phyloP scores from a whole-genome alignment of 2,888 invertebrate genomes.

The Candidula unifasciata region DNA sequence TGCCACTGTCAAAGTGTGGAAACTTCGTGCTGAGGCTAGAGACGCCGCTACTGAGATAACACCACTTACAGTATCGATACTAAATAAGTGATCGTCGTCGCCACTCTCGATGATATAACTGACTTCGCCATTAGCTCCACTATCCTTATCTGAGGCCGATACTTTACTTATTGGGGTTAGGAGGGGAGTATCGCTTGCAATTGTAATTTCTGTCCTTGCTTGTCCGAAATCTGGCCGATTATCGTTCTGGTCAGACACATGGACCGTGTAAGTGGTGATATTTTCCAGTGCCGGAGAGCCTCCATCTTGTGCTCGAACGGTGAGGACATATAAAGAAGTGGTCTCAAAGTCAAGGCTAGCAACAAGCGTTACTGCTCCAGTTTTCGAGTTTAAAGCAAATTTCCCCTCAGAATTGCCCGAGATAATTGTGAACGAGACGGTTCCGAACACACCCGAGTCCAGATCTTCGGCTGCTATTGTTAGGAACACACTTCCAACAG shows the following conservation, averaged over 20 bases:
- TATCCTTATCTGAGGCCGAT: slow-evolving; percentile 55
- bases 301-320: slow-evolving; percentile 59
- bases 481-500: slow-evolving; percentile 57
- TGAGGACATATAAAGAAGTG: slow-evolving; percentile 51
- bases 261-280: slow-evolving; percentile 56
- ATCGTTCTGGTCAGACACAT: slow-evolving; percentile 62
- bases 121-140: slow-evolving; percentile 59
- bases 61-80: slow-evolving; percentile 61
- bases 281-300: slow-evolving; percentile 46
- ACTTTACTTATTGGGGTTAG: slow-evolving; percentile 45
- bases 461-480: slow-evolving; percentile 10
- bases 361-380: slow-evolving; percentile 80
- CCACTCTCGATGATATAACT: slow-evolving; percentile 62
- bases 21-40: slow-evolving; percentile 59
- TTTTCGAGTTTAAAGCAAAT: slow-evolving; percentile 89
- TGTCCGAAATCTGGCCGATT: slow-evolving; percentile 59
- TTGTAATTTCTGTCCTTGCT: slow-evolving; percentile 54
- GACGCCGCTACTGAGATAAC: slow-evolving; percentile 56
- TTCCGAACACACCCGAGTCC: slow-evolving; percentile 52
- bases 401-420: slow-evolving; percentile 93
- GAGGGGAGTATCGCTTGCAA: slow-evolving; percentile 55
- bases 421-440: slow-evolving; percentile 85
- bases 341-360: slow-evolving; percentile 57
- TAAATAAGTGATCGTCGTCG: slow-evolving; percentile 60
- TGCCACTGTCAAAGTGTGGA: slow-evolving; percentile 43